Evolutionary conservation across 2,888 invertebrate genomes (phyloP).

Genomic region (Villa cingulata): DNA sequence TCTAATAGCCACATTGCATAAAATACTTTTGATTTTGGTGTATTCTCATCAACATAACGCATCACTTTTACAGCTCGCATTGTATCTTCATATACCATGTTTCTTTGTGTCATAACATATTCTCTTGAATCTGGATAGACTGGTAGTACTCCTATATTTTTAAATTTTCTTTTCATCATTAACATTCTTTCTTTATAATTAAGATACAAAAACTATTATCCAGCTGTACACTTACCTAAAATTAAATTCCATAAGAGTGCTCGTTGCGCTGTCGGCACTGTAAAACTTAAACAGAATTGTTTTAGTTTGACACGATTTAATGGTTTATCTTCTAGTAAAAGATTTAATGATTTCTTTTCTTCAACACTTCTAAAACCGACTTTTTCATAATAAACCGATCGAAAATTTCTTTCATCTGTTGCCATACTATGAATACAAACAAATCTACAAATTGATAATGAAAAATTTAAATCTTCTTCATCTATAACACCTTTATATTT

Average conservation of each 20-base stretch:
- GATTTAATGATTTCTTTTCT: constrained; percentile 80
- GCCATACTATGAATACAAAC: too few species aligned
- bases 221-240: constrained; percentile 47
- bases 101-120: constrained; percentile 60
- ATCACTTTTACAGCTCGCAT: constrained; percentile 54
- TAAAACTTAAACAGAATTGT: constrained; percentile 73
- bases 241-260: constrained; percentile 71
- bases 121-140: constrained; percentile 60
- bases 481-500: too few species aligned
- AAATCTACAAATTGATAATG: too few species aligned
- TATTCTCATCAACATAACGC: constrained; percentile 47
- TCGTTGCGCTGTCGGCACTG: constrained; percentile 68
- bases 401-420: constrained; percentile 65
- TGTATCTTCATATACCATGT: constrained; percentile 61
- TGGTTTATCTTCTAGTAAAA: constrained; percentile 71
- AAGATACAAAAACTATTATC: background rate
- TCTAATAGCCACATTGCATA: constrained; percentile 72
- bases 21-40: constrained; percentile 53
- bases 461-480: too few species aligned
- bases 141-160: constrained; percentile 53
- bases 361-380: constrained; percentile 83
- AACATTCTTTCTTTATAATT: background rate
- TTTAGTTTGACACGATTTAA: constrained; percentile 64
- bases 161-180: background rate
- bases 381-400: constrained; percentile 72